Conservation (phyloP, 2,888 invertebrate genomes). For the Dryobota labecula region DNA sequence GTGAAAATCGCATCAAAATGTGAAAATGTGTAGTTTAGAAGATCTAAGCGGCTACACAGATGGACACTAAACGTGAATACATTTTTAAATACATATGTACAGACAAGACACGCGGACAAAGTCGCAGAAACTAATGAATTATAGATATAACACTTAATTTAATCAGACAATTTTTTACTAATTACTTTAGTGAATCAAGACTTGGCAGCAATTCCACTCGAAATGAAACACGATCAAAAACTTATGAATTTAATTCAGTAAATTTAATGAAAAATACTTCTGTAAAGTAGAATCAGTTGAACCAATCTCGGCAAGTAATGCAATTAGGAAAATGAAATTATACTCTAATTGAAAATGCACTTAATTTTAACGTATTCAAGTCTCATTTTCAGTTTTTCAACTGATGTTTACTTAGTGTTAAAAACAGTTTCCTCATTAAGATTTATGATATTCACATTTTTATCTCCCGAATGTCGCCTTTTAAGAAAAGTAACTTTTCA, state of each 20-base stretch:
- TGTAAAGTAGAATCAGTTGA: not conserved
- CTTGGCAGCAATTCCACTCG: conserved; percentile 20
- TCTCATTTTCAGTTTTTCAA: conserved; percentile 4
- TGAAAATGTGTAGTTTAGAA: too few species aligned
- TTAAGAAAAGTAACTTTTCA: not conserved
- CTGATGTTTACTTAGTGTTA: not conserved
- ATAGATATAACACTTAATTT: not conserved
- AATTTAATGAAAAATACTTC: conserved; percentile 19
- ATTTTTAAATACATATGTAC: too few species aligned
- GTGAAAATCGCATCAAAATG: too few species aligned
- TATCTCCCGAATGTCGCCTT: conserved; percentile 1
- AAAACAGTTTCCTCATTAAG: conserved; percentile 14
- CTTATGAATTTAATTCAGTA: conserved; percentile 19
- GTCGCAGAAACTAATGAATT: not conserved
- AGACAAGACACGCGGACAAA: not conserved
- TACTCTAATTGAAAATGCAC: conserved; percentile 22
- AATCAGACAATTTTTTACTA: conserved; percentile 3
- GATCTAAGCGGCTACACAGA: too few species aligned
- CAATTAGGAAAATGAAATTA: conserved; percentile 19
- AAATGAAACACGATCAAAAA: conserved; percentile 31
- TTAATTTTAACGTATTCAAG: conserved; percentile 1
- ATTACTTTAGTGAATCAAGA: not conserved
- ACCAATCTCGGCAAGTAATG: not conserved
- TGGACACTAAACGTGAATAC: too few species aligned
- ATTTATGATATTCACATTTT: conserved; percentile 11